These are phyloP conservation scores for Sebastes nivosus DNA, from an alignment of 2,797 vertebrate genomes.

Conservation along the genomic window DNA sequence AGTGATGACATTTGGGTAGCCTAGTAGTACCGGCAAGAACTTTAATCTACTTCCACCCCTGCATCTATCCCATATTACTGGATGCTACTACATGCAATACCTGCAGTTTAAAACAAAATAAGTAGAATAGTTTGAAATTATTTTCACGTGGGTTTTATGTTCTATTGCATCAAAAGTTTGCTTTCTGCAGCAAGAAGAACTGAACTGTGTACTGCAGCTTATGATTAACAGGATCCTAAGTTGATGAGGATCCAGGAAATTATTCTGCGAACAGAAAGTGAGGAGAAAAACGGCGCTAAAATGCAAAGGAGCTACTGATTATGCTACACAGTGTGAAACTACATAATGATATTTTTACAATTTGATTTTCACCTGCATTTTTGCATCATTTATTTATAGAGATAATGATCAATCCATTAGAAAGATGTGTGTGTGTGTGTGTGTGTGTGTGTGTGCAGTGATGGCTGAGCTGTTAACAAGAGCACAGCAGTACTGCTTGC, in stretches of 20 bases:
- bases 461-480: not conserved
- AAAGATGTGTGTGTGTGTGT: not conserved
- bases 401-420: not conserved
- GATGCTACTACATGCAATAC: not conserved
- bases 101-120: not conserved
- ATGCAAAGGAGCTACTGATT: not conserved
- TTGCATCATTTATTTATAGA: not conserved
- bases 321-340: not conserved
- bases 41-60: not conserved
- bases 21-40: not conserved
- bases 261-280: not conserved
- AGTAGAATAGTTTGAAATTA: not conserved
- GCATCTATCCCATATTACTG: not conserved
- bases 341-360: not conserved
- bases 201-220: not conserved
- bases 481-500: not conserved
- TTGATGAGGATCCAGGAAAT: not conserved
- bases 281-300: not conserved
- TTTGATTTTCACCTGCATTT: not conserved
- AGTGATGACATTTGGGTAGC: not conserved
- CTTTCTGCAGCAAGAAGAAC: not conserved
- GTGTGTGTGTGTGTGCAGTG: not conserved
- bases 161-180: not conserved
- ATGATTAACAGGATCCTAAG: not conserved
- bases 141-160: not conserved